Conservation (phyloP, 1,140 invertebrate species). For the Cotesia glomerata region DNA sequence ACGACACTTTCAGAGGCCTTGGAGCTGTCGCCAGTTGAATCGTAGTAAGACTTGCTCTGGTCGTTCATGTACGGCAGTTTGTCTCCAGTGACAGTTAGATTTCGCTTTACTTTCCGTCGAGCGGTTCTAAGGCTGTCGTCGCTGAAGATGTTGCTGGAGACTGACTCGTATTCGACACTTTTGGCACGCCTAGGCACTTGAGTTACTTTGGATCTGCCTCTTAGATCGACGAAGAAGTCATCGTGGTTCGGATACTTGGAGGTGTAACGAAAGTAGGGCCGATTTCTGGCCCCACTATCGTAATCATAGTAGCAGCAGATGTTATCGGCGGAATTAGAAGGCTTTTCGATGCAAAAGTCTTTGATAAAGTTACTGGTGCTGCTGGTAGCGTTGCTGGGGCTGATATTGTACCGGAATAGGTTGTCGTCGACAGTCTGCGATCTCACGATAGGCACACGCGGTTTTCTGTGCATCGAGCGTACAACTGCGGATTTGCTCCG, state of each 20-base stretch:
- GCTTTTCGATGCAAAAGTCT: slow-evolving; percentile 4
- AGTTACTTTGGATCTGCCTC: not conserved
- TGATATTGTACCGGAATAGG: slow-evolving; percentile 56
- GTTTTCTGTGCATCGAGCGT: slow-evolving; percentile 62
- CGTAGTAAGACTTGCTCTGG: slow-evolving; percentile 59
- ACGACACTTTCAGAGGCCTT: slow-evolving; percentile 30
- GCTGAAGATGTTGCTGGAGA: slow-evolving; percentile 60
- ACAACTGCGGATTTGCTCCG: slow-evolving; percentile 65
- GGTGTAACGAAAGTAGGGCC: no score
- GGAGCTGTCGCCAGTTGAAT: slow-evolving; percentile 51
- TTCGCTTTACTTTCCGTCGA: slow-evolving; percentile 57
- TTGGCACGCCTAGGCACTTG: slow-evolving; percentile 47
- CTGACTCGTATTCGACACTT: slow-evolving; percentile 58
- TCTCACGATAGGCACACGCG: slow-evolving; percentile 59
- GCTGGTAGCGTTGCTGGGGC: slow-evolving; percentile 52
- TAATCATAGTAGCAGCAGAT: not conserved
- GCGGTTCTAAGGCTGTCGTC: slow-evolving; percentile 60
- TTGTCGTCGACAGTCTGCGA: slow-evolving; percentile 61
- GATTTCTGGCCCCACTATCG: not conserved
- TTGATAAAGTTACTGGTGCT: slow-evolving; percentile 17
- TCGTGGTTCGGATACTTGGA: slow-evolving; percentile 47
- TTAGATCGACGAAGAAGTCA: slow-evolving; percentile 27
- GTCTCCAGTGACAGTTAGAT: slow-evolving; percentile 55
- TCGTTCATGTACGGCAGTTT: slow-evolving; percentile 55
- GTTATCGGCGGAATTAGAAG: not conserved